Percentiles rank a stretch among this genome's conserved stretches.
Conservation (phyloP, 2,113 vertebrate genomes). For the Himantopus leucocephalus region DNA sequence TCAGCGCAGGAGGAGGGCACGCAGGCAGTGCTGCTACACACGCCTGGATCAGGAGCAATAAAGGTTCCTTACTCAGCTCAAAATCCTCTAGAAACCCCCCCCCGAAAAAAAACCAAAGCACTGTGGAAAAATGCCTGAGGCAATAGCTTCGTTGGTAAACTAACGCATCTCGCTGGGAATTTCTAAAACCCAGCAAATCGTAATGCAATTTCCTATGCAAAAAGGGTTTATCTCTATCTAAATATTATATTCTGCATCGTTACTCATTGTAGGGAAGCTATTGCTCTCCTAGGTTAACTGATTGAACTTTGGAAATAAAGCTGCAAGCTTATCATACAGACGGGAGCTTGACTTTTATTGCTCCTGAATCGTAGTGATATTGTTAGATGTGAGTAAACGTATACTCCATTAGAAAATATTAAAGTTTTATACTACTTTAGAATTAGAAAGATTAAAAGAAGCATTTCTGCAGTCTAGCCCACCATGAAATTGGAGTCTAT, state of each 20-base stretch:
- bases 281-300: conserved; percentile 77
- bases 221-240: conserved; percentile 71
- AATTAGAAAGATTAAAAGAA: conserved; percentile 72
- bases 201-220: conserved; percentile 75
- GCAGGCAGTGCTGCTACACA: background rate
- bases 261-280: conserved; percentile 69
- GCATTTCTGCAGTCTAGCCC: conserved; percentile 57
- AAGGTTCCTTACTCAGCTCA: conserved; percentile 42
- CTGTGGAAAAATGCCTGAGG: conserved; percentile 65
- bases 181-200: conserved; percentile 51
- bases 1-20: rapidly evolving
- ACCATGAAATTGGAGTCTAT: conserved; percentile 71
- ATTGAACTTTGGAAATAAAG: conserved; percentile 74
- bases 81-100: conserved; percentile 48
- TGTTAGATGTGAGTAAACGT: conserved; percentile 67
- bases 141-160: conserved; percentile 66
- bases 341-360: conserved; percentile 60
- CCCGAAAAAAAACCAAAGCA: conserved; percentile 2
- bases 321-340: conserved; percentile 62
- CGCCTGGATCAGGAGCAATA: background rate
- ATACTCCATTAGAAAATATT: conserved; percentile 70
- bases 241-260: conserved; percentile 72
- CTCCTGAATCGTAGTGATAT: conserved; percentile 65
- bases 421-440: conserved; percentile 64
- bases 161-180: conserved; percentile 58